A percentile compares a stretch with the other conserved stretches of the same genome.
Conservation (phyloP, 2,113 vertebrate species). For the Colossoma macropomum region DNA sequence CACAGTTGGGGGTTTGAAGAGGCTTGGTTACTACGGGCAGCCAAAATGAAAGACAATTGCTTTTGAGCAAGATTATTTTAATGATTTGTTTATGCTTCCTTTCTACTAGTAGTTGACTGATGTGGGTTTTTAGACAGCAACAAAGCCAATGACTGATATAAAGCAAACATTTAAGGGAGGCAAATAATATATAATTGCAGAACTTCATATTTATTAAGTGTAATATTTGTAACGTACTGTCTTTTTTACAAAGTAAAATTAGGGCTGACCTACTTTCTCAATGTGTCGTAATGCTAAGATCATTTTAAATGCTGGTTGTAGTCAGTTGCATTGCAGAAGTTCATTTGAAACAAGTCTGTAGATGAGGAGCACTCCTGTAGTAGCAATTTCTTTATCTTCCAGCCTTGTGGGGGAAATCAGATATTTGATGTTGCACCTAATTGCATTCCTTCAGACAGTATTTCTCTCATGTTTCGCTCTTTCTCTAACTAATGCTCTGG, state of each 20-base stretch:
- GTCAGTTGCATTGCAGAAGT: constrained; percentile 70
- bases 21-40: neutral
- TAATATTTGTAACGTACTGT: too few relatives aligned
- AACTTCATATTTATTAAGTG: neutral
- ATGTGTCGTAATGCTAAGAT: constrained; percentile 1
- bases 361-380: constrained; percentile 53
- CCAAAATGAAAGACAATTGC: neutral
- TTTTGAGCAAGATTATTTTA: neutral
- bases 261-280: neutral
- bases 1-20: neutral
- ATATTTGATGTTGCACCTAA: constrained; percentile 74
- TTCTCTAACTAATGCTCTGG: constrained; percentile 4
- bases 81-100: neutral
- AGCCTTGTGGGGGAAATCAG: constrained; percentile 66
- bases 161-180: neutral
- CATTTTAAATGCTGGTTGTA: constrained; percentile 69
- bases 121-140: neutral
- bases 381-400: constrained; percentile 47
- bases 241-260: too few relatives aligned
- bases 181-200: neutral
- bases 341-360: constrained; percentile 62
- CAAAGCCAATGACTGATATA: neutral
- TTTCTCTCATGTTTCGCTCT: constrained; percentile 27
- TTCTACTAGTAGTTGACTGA: neutral
- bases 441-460: constrained; percentile 61